Conservation (phyloP, 2,797 vertebrate genomes). For the Xenops minutus region DNA sequence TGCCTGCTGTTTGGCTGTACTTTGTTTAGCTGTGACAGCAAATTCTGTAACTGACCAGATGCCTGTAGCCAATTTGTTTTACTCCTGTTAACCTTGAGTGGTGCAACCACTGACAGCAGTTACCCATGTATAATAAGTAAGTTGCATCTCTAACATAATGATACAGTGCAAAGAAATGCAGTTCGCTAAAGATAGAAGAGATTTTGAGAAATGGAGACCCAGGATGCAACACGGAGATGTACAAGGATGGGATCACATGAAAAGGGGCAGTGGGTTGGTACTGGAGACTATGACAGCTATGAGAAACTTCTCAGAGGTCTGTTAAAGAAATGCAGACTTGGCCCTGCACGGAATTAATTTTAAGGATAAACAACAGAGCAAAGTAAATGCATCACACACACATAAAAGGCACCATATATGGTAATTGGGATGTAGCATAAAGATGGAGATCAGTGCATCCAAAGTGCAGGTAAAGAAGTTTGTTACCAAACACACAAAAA, state of each 20-base stretch:
- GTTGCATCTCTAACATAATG: background rate
- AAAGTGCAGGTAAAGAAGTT: background rate
- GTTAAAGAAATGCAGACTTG: background rate
- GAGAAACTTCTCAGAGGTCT: background rate
- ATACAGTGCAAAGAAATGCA: background rate
- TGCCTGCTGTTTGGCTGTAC: background rate
- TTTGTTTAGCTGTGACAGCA: background rate
- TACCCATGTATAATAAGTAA: background rate
- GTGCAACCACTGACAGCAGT: background rate
- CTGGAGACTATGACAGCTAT: background rate
- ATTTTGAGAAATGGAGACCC: background rate
- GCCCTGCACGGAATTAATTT: background rate
- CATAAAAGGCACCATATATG: background rate
- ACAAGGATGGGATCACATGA: background rate
- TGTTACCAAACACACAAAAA: background rate
- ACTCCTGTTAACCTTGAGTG: background rate
- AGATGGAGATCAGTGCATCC: background rate
- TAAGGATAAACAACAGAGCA: background rate
- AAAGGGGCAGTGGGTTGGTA: background rate
- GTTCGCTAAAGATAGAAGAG: background rate
- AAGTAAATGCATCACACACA: background rate
- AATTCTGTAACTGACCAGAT: background rate
- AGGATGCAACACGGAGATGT: rapidly evolving
- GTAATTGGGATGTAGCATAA: background rate
- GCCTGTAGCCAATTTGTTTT: background rate